phyloP scores from a whole-genome alignment of 2,113 vertebrate species.

The Pandion haliaetus region DNA sequence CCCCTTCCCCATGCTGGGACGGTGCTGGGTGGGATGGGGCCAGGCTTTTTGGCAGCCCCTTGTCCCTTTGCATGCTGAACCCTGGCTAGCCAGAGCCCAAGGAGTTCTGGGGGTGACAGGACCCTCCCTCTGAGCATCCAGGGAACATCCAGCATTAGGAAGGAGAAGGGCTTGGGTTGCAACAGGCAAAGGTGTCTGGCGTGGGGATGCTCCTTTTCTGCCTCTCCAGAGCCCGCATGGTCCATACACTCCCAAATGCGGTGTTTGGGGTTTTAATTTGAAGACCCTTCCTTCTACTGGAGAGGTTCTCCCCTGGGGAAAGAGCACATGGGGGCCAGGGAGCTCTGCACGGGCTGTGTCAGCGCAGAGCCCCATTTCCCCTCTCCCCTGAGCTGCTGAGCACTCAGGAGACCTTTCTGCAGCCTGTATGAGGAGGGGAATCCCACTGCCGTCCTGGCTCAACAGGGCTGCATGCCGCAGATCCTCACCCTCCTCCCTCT shows the following conservation, averaged over 20 bases:
- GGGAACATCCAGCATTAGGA: neutral
- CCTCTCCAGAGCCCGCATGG: neutral
- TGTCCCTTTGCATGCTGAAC: neutral
- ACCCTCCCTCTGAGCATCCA: neutral
- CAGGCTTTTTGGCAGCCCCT: neutral
- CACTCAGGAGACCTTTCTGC: neutral
- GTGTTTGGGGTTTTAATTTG: neutral
- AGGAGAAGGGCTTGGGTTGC: neutral
- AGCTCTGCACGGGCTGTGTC: neutral
- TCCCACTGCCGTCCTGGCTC: neutral
- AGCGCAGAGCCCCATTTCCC: neutral
- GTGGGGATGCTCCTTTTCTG: neutral
- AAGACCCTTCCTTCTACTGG: neutral
- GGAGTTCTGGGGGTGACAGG: neutral
- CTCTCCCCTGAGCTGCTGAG: neutral
- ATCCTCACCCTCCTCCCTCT: neutral
- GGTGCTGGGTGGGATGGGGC: neutral
- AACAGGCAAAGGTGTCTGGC: neutral
- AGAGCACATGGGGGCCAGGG: neutral
- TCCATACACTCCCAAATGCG: fast-evolving
- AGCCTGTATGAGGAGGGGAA: neutral
- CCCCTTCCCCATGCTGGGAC: neutral
- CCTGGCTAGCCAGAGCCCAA: fast-evolving
- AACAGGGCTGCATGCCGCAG: fast-evolving
- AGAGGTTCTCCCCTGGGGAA: neutral